Evolutionary conservation across 2,888 invertebrate species (phyloP), one percentile per base, ranked within the genome.

Genomic region (Drepanosiphum platanoidis): DNA sequence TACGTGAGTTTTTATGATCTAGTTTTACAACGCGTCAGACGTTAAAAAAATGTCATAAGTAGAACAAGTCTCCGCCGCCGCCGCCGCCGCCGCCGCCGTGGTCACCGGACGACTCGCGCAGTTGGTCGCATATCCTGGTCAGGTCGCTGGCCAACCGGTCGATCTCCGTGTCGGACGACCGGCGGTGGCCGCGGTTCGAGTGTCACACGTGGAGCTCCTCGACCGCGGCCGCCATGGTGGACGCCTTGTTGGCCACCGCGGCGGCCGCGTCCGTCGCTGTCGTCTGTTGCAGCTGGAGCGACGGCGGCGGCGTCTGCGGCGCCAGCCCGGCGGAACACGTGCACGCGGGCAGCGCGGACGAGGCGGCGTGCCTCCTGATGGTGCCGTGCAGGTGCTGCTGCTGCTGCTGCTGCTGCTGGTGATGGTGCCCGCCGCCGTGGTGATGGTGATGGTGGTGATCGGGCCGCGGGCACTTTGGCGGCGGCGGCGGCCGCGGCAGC

Each of bases 201-300:
- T 87, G 94, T 96, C 95, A 96, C 93, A 96, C 95, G 90, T 95
- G 92, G 95, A 95, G 95, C 91, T 96, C 95, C 90, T 94, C 95
- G 91, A 95, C 86, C 88, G 94, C 95, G 91, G 95, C 86, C 88
- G 94, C 90, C 94, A 94, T 92, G 90, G 90, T 78, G 90, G 89
- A 88, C 88, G 87, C 86, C n/a, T n/a, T n/a, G n/a, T n/a, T n/a
- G n/a, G n/a, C n/a, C 90, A 91, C n/a, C 91, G 90, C 87, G 91
- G 89, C 61, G 91, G 90, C 11, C 91, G 64, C 74, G 46, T 74
- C 27, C 91, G 90, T 1, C 92, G 90, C 7, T 91, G 92, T 88
- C 13, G 92, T 92, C 18, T 91, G 90, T 3, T 34, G 66, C 13
- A 32, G 86, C 11, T 32, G 39, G 87, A 92, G 90, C 0, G 92